Conservation (phyloP, 2,888 invertebrate species). For the Sminthurinus aureus region DNA sequence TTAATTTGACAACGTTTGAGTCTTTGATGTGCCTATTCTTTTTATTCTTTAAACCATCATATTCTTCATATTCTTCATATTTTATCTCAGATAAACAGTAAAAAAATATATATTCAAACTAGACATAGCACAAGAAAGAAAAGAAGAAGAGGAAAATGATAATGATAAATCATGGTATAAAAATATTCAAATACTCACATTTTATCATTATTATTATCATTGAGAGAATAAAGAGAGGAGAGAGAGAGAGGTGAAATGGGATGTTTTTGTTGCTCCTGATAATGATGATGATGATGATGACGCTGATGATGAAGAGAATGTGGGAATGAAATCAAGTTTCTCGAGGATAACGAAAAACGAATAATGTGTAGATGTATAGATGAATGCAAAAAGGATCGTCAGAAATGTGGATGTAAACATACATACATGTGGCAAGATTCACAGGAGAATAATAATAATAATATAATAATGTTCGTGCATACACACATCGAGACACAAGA, state of each 20-base stretch:
- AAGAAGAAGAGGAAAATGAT: background rate
- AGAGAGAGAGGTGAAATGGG: slow-evolving; percentile 29
- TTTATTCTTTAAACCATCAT: too few species aligned
- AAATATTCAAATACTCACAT: slow-evolving; percentile 36
- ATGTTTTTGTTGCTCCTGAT: background rate
- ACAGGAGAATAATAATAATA: too few species aligned
- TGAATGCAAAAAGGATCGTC: slow-evolving; percentile 36
- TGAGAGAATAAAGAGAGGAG: background rate
- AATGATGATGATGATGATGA: slow-evolving; percentile 29
- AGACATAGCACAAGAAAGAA: slow-evolving; percentile 10
- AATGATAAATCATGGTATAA: slow-evolving; percentile 24
- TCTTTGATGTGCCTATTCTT: too few species aligned
- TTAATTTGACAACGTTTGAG: background rate
- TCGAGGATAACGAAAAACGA: slow-evolving; percentile 32
- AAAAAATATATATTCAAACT: background rate
- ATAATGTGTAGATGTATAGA: slow-evolving; percentile 20
- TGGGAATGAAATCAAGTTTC: slow-evolving; percentile 51
- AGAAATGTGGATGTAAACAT: too few species aligned
- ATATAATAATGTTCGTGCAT: too few species aligned
- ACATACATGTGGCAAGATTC: background rate
- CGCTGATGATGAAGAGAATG: slow-evolving; percentile 32
- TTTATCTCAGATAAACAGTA: background rate
- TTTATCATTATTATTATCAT: slow-evolving; percentile 41
- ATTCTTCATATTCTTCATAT: too few species aligned
- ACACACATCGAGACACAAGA: too few species aligned